Evolutionary conservation across 2,888 invertebrate genomes (phyloP).

Genomic region (Heliconius aoede): DNA sequence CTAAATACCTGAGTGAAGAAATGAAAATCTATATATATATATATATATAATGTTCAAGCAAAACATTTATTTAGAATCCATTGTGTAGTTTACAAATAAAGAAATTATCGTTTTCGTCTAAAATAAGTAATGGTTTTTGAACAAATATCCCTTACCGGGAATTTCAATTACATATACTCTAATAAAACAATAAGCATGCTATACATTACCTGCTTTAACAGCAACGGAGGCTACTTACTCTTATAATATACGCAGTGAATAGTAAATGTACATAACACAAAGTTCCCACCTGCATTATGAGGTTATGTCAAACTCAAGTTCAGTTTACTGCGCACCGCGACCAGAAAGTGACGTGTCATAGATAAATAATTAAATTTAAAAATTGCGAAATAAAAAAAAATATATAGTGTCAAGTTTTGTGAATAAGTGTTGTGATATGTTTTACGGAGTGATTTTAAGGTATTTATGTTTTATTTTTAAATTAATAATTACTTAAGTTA

Average conservation of each 20-base stretch:
- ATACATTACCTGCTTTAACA: conserved; percentile 22
- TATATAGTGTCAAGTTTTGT: background rate
- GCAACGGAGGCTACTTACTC: background rate
- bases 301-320: conserved; percentile 45
- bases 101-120: background rate
- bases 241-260: conserved; percentile 26
- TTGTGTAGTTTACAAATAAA: background rate
- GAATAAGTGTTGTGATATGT: conserved; percentile 4
- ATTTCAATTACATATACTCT: background rate
- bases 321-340: conserved; percentile 70
- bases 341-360: conserved; percentile 60
- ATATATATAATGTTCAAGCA: background rate
- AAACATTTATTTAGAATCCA: background rate
- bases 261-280: background rate
- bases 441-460: background rate
- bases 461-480: background rate
- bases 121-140: background rate
- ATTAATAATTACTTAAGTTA: background rate
- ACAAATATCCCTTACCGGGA: conserved; percentile 13
- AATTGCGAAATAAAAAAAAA: conserved; percentile 14
- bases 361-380: conserved; percentile 15
- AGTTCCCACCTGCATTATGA: conserved; percentile 28
- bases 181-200: background rate
- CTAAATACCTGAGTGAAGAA: too few species aligned
- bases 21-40: too few species aligned